Evolutionary conservation across 2,888 invertebrate genomes (phyloP).

Genomic region (Meganola albula): DNA sequence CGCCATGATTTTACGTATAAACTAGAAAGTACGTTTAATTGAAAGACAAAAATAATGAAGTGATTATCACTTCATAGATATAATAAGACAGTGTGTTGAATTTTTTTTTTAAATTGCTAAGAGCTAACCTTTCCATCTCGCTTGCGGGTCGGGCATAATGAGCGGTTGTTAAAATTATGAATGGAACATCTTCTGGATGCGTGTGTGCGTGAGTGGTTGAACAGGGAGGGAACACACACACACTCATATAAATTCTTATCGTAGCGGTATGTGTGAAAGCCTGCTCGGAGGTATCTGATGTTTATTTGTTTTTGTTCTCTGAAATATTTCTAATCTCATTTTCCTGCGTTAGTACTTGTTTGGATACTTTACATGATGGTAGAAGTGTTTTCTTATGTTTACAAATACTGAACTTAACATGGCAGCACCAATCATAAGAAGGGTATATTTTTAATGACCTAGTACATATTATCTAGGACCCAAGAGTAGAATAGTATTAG

Average conservation of each 20-base stretch:
- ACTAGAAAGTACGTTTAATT: not conserved
- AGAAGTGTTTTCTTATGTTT: too few species aligned
- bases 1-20: not conserved
- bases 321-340: slow-evolving; percentile 25
- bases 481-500: too few species aligned
- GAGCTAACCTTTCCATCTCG: slow-evolving; percentile 47
- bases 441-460: too few species aligned
- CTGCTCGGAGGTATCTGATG: slow-evolving; percentile 30
- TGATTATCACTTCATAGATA: slow-evolving; percentile 12
- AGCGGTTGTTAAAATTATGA: slow-evolving; percentile 74
- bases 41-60: slow-evolving; percentile 9
- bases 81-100: slow-evolving; percentile 7
- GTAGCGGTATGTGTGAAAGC: slow-evolving; percentile 31
- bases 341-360: slow-evolving; percentile 12
- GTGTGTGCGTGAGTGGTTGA: slow-evolving; percentile 37
- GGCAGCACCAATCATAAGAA: too few species aligned
- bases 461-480: too few species aligned
- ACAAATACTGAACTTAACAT: too few species aligned
- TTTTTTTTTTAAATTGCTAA: slow-evolving; percentile 45
- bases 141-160: slow-evolving; percentile 58
- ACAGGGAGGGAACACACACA: slow-evolving; percentile 26
- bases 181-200: slow-evolving; percentile 56
- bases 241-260: slow-evolving; percentile 25
- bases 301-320: slow-evolving; percentile 31
- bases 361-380: too few species aligned